Base-by-base conservation (phyloP, 2,888 invertebrate species). In the Athalia circularis region DNA sequence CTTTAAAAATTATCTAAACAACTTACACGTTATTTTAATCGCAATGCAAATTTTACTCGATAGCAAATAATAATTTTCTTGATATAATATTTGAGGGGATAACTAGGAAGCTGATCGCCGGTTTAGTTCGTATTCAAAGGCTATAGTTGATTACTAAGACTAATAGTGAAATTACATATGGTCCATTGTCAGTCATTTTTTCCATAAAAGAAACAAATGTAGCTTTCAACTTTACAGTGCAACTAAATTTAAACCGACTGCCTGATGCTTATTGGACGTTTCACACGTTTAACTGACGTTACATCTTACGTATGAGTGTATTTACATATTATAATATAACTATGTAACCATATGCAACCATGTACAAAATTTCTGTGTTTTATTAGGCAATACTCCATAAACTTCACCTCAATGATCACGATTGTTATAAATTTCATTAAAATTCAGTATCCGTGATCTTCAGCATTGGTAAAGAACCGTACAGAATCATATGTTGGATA, bases 31-130 rank as follows among this genome's bases (percentile, higher is more conserved):
- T 75, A 50, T 15, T 11, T 75, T 62, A 75, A 75, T 64, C 54
- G 75, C 64, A 59, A 75, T 75, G 75, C 50, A 50, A 67, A 48
- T 29, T 45, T 52, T 72, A 72, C 52, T 72, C 47, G 52, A n/a
- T 48, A 62, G 75, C 75, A 75, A 75, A 75, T 75, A 29, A 75
- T 75, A 62, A 62, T 59, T 70, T 54, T 3, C 5, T 59, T 11
- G 9, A 75, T 50, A 62, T 64, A 7, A 75, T 75, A 62, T 75
- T 62, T 45, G 62, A 54, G 72, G 47, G 57, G 59, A 75, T 75
- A 29, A 75, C 62, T 75, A 75, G 75, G 75, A 75, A 75, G 75
- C 75, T 62, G 62, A 62, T 75, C 61, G 75, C 75, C 75, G 75
- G 75, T 75, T 75, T 62, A 75, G 75, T 75, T 75, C 62, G 50